phyloP scores from a whole-genome alignment of 2,113 vertebrate genomes.

The Calyptommatus sinebrachiatus region DNA sequence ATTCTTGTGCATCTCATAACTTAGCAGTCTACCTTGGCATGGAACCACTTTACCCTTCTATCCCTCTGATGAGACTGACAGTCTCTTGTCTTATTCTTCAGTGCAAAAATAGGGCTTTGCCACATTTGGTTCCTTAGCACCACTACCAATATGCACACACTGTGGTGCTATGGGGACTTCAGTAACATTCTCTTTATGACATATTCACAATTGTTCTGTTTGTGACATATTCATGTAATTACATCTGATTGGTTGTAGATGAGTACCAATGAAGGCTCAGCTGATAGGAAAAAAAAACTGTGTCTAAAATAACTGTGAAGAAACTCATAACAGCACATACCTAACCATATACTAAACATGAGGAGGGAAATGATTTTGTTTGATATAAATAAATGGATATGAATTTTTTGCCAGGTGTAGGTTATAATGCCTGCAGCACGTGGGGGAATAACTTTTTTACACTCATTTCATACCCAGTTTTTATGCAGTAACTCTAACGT shows the following conservation, averaged over 20 bases:
- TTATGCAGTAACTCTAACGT: no score
- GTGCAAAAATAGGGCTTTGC: conserved; percentile 21
- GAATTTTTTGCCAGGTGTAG: no score
- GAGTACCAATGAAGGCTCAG: background rate
- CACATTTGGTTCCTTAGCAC: background rate
- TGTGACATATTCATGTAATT: background rate
- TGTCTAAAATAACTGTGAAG: background rate
- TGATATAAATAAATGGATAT: no score
- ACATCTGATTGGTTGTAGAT: background rate
- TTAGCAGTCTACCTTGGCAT: conserved; percentile 30
- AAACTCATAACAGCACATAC: background rate
- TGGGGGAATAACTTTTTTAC: no score
- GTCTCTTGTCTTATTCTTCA: background rate
- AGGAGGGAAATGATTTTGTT: no score
- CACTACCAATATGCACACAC: background rate
- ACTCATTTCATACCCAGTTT: no score
- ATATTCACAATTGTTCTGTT: background rate
- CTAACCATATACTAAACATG: no score
- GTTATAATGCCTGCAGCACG: no score
- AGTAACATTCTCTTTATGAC: background rate
- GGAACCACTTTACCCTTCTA: conserved; percentile 26
- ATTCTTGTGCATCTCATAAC: conserved; percentile 39
- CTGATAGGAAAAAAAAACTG: background rate
- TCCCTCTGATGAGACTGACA: conserved; percentile 45
- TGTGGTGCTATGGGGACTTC: no score